Conservation (phyloP, 2,888 invertebrate species). For the Epinotia brunnichana region DNA sequence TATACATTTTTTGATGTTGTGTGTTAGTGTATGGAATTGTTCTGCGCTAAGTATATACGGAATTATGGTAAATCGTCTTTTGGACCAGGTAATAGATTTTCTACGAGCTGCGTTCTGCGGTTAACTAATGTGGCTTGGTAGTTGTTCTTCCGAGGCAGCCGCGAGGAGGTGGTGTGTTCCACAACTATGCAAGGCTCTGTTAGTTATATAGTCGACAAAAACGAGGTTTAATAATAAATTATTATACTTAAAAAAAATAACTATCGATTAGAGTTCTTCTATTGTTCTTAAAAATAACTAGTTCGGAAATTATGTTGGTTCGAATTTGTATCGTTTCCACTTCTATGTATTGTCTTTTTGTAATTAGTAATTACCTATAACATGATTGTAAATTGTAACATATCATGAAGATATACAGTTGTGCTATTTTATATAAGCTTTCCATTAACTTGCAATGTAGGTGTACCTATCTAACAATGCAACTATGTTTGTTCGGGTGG, state of each 20-base stretch:
- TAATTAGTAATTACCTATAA: too few species aligned
- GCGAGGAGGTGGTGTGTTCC: not conserved
- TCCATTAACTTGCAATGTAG: too few species aligned
- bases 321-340: conserved; percentile 1
- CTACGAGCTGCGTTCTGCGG: conserved; percentile 31
- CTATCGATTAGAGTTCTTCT: conserved; percentile 3
- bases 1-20: conserved; percentile 50
- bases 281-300: conserved; percentile 35
- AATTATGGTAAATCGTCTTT: conserved; percentile 44
- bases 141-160: not conserved
- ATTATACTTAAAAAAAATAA: not conserved
- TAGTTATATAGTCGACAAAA: conserved; percentile 13
- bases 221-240: conserved; percentile 26
- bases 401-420: conserved; percentile 16
- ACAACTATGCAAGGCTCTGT: not conserved
- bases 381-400: conserved; percentile 13
- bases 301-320: conserved; percentile 13
- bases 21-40: conserved; percentile 47
- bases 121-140: conserved; percentile 15
- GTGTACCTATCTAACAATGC: too few species aligned
- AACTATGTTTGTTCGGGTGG: too few species aligned
- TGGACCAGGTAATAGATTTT: conserved; percentile 48
- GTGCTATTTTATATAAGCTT: too few species aligned
- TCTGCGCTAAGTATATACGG: conserved; percentile 41
- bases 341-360: not conserved